Percentiles rank a stretch among this genome's conserved stretches.
Evolutionary conservation across 2,888 invertebrate species (phyloP).

Genomic region (Teleiodes luculella): DNA sequence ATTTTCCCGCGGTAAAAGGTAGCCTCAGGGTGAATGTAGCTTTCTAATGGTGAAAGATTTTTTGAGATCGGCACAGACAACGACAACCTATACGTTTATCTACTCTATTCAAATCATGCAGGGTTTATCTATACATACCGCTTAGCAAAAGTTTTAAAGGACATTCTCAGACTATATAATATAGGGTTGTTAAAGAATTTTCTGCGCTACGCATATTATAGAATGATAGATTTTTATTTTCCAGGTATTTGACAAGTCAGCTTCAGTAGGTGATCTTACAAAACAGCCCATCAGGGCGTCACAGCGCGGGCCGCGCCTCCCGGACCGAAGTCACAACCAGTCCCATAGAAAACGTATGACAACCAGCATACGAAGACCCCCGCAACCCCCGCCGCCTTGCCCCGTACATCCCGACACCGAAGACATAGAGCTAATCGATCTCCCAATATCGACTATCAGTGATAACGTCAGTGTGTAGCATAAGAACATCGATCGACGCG

Average conservation of each 20-base stretch:
- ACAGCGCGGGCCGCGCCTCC: slow-evolving; percentile 24
- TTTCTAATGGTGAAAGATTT: no score
- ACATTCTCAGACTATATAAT: no score
- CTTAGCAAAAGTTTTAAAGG: no score
- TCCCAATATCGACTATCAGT: slow-evolving; percentile 57
- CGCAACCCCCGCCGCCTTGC: slow-evolving; percentile 41
- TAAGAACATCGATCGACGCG: not conserved
- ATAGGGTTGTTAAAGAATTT: no score
- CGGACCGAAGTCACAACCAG: slow-evolving; percentile 13
- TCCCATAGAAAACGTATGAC: slow-evolving; percentile 11
- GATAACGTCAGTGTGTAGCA: slow-evolving; percentile 65
- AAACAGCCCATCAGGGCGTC: slow-evolving; percentile 28
- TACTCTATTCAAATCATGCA: no score
- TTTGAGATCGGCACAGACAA: no score
- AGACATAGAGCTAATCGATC: slow-evolving; percentile 2
- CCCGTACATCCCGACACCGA: slow-evolving; percentile 54
- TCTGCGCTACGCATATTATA: no score
- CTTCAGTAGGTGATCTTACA: slow-evolving; percentile 46
- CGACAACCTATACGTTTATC: no score
- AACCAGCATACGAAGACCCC: slow-evolving; percentile 19
- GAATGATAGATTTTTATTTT: not conserved
- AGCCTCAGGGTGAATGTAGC: no score
- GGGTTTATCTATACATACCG: no score
- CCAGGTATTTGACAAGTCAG: slow-evolving; percentile 64
- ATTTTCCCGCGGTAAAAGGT: no score